phyloP scores from a whole-genome alignment of 2,797 vertebrate species.

The Microctenopoma stevenorrisi region DNA sequence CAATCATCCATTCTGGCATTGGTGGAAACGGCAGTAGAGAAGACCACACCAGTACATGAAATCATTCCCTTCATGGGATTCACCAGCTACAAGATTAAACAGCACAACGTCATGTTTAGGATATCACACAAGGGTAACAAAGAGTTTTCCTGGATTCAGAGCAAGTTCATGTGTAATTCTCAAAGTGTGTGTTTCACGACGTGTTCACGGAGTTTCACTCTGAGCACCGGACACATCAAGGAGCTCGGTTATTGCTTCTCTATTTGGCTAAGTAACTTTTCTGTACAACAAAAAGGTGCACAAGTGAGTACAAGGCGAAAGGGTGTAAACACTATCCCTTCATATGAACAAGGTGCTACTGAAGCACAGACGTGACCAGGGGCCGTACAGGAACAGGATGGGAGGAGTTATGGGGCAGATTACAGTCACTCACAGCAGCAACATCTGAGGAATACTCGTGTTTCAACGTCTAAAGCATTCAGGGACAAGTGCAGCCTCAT shows the following conservation, averaged over 20 bases:
- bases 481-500: conserved; percentile 21
- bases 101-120: conserved; percentile 48
- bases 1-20: conserved; percentile 25
- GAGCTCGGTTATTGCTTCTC: conserved; percentile 61
- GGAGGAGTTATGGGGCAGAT: background rate
- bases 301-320: conserved; percentile 20
- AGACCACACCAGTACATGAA: conserved; percentile 19
- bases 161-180: background rate
- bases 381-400: background rate
- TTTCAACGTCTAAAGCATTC: conserved; percentile 3
- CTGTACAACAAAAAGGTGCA: conserved; percentile 23
- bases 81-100: conserved; percentile 54
- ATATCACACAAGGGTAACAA: conserved; percentile 65
- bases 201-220: conserved; percentile 10
- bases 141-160: background rate
- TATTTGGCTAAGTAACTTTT: conserved; percentile 25
- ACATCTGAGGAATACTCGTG: conserved; percentile 1
- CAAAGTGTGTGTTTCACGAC: conserved; percentile 20
- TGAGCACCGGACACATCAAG: conserved; percentile 23
- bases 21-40: conserved; percentile 25
- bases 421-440: conserved; percentile 20
- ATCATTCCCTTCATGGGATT: conserved; percentile 6
- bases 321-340: conserved; percentile 37
- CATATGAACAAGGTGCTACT: conserved; percentile 25
- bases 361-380: conserved; percentile 39